Percentiles rank a stretch among this genome's conserved stretches.
phyloP scores from a whole-genome alignment of 2,797 vertebrate species.

The Menidia menidia region DNA sequence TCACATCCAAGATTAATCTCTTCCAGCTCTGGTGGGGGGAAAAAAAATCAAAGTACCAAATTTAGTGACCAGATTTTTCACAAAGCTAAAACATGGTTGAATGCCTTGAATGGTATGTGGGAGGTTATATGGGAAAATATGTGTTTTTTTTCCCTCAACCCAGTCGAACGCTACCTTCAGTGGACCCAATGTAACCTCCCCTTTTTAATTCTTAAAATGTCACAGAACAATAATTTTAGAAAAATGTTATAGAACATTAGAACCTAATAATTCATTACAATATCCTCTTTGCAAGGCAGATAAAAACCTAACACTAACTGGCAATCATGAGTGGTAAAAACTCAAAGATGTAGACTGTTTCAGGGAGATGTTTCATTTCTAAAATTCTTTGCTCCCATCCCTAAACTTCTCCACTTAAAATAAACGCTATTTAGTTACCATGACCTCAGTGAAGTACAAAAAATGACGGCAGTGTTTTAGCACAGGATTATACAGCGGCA shows the following conservation, averaged over 20 bases:
- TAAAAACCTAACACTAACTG: too few relatives aligned
- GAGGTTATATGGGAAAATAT: constrained; percentile 13
- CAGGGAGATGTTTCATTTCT: not conserved
- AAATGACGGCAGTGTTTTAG: not conserved
- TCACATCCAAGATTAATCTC: constrained; percentile 55
- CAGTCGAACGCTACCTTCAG: constrained; percentile 33
- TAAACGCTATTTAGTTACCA: not conserved
- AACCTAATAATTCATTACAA: not conserved
- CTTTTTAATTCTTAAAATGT: constrained; percentile 10
- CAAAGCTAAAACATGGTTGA: constrained; percentile 51
- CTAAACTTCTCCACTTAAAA: not conserved
- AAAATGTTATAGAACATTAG: constrained; percentile 13
- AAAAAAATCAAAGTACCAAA: constrained; percentile 44
- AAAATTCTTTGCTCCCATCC: not conserved
- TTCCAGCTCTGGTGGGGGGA: constrained; percentile 30
- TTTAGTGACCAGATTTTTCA: constrained; percentile 47
- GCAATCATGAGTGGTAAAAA: too few relatives aligned
- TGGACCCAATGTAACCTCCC: constrained; percentile 16
- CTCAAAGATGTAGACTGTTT: too few relatives aligned
- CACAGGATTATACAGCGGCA: too few relatives aligned
- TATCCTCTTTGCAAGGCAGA: too few relatives aligned
- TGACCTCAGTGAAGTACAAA: not conserved
- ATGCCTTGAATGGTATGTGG: constrained; percentile 49
- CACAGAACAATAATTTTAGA: not conserved
- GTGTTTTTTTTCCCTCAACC: constrained; percentile 32